Percentiles rank a stretch among this genome's conserved stretches.
Evolutionary conservation across 2,888 invertebrate genomes (phyloP).

Genomic region (Idaea straminata): DNA sequence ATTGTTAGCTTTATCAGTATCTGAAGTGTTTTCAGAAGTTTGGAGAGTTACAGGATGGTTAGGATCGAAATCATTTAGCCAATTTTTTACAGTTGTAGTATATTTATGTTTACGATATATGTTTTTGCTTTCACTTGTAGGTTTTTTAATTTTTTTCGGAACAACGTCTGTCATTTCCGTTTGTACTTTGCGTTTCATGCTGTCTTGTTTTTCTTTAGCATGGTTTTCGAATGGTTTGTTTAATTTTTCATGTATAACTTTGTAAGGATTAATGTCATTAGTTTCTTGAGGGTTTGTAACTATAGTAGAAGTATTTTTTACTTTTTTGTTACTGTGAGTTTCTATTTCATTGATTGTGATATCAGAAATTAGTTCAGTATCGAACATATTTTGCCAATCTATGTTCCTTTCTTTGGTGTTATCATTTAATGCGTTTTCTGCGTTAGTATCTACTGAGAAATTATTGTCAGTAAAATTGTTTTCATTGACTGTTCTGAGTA

Average conservation of each 20-base stretch:
- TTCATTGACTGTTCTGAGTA: background rate
- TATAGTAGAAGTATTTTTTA: conserved; percentile 5
- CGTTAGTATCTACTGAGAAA: background rate
- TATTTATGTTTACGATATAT: conserved; percentile 51
- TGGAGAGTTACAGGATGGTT: conserved; percentile 22
- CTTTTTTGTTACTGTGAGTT: background rate
- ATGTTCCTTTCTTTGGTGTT: conserved; percentile 20
- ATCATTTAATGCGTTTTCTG: background rate
- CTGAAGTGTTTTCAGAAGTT: background rate
- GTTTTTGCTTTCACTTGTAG: conserved; percentile 20
- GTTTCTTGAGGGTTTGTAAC: background rate
- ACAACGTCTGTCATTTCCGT: conserved; percentile 23
- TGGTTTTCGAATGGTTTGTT: conserved; percentile 3
- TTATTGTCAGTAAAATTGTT: background rate
- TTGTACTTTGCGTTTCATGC: conserved; percentile 27
- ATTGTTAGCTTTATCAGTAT: conserved; percentile 5
- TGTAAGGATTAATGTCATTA: background rate
- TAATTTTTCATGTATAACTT: background rate
- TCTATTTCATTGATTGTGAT: conserved; percentile 12
- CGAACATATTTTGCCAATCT: conserved; percentile 59
- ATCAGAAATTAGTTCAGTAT: conserved; percentile 45
- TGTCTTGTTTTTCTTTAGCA: conserved; percentile 17
- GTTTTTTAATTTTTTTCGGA: conserved; percentile 39
- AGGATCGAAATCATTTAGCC: conserved; percentile 49
- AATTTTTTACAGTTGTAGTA: conserved; percentile 55